Conservation (phyloP, 2,888 invertebrate species). For the Drosophila infuscata region DNA sequence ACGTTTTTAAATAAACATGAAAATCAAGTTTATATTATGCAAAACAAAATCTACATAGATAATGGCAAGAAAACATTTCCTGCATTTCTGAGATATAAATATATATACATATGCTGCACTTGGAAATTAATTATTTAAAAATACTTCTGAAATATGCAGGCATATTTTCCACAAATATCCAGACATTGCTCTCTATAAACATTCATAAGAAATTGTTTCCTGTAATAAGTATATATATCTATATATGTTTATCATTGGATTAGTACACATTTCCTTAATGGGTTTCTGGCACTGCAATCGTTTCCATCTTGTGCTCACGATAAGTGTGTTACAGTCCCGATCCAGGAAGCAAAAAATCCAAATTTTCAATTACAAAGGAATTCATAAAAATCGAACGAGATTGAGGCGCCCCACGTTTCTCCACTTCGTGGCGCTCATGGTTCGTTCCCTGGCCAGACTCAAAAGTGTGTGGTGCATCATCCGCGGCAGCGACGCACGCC, state of each 20-base stretch:
- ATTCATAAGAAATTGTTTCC: not conserved
- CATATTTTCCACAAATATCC: not conserved
- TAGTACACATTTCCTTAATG: constrained; percentile 14
- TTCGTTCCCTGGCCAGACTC: too few relatives aligned
- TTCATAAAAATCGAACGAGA: constrained; percentile 14
- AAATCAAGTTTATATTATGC: not conserved
- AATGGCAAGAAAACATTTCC: constrained; percentile 2
- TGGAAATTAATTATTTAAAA: not conserved
- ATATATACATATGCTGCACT: not conserved
- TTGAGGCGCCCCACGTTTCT: not conserved
- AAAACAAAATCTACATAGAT: not conserved
- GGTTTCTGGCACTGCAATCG: constrained; percentile 35
- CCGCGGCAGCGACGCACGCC: constrained; percentile 16
- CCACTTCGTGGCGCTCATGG: not conserved
- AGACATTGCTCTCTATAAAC: not conserved
- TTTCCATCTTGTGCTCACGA: constrained; percentile 9
- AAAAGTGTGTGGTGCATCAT: not conserved
- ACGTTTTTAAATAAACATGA: not conserved
- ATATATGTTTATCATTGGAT: not conserved
- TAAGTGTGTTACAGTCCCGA: constrained; percentile 20
- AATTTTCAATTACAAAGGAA: constrained; percentile 14
- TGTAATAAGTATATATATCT: not conserved
- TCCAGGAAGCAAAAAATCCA: constrained; percentile 32
- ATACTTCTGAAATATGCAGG: not conserved
- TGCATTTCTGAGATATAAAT: not conserved